Base-by-base conservation (phyloP, 2,888 invertebrate genomes). In the Spisula solida region DNA sequence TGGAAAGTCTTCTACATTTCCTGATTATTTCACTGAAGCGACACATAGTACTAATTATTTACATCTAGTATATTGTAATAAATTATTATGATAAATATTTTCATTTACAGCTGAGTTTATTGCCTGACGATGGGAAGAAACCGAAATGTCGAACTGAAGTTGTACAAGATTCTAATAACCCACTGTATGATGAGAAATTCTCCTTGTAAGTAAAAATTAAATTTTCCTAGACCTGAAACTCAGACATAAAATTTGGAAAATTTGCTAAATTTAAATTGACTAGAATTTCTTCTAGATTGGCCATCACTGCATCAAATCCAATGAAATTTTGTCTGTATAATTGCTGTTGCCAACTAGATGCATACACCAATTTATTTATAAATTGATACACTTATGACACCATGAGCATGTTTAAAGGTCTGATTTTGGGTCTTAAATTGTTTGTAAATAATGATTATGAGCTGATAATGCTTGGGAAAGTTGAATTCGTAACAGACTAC, bases 151-250 rank as follows among this genome's bases (percentile, higher is more conserved):
- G 94, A 88, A 96, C 96, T 2, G 94, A 95, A 20, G 90, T 95
- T 16, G 90, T 95, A 10, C 86, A 41, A 12, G 95, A 94, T 84
- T 94, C 95, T 20, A 96, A 96, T 93, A 95, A 94, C 82, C 96
- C 96, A 2, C 85, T 94, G 12, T 96, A 93, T 91, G 96, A 96
- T 86, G 96, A 96, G 84, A 96, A 96, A 91, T 96, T 96, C 89
- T 96, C 96, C 14, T 95, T 96, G 96, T 96, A 93, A 96, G 96
- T 96, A 84, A 10, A 18, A 18, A 16, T 70, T 48, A 12, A 25
- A 48, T 51, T 80, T 1, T 20, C 47, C 34, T 75, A 18, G 41
- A 41, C 41, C 8, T 41, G 41, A 41, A 41, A 41, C 56, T n/a
- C 56, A 16, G 18, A 41, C 41, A 5, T 41, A 41, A 41, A 41